Evolutionary conservation across 2,113 vertebrate species (phyloP).

Genomic region (Sarotherodon lohbergeri): DNA sequence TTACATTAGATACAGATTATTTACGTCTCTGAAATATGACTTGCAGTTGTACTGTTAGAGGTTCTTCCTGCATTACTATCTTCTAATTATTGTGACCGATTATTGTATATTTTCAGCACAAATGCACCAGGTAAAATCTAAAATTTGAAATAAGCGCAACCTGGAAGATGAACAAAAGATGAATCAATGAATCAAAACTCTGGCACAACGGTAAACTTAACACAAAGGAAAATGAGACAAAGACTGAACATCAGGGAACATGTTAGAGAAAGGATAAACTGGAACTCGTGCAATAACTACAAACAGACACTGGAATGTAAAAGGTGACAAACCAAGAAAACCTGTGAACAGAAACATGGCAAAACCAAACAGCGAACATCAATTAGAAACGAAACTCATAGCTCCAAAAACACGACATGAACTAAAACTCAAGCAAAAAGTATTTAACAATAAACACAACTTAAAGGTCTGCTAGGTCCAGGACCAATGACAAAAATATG

Average conservation of each 20-base stretch:
- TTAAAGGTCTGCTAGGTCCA: not conserved
- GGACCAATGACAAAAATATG: not conserved
- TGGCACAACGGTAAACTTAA: not conserved
- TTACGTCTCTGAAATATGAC: not conserved
- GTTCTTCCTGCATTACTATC: not conserved
- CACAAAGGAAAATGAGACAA: not conserved
- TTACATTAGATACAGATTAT: not conserved
- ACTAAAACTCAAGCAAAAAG: not conserved
- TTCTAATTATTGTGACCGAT: not conserved
- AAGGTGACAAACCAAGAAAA: not conserved
- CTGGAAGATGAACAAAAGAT: rapidly evolving
- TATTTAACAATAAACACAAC: not conserved
- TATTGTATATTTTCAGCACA: not conserved
- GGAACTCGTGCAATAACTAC: not conserved
- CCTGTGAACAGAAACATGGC: not conserved
- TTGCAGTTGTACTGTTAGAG: not conserved
- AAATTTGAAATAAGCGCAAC: not conserved
- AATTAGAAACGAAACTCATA: rapidly evolving
- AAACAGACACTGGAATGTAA: not conserved
- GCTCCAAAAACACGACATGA: rapidly evolving
- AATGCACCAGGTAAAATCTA: not conserved
- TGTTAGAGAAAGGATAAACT: not conserved
- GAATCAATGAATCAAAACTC: not conserved
- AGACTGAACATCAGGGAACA: rapidly evolving
- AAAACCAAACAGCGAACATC: not conserved